phyloP scores from a whole-genome alignment of 1,140 invertebrate species.

The Drosophila tropicalis region DNA sequence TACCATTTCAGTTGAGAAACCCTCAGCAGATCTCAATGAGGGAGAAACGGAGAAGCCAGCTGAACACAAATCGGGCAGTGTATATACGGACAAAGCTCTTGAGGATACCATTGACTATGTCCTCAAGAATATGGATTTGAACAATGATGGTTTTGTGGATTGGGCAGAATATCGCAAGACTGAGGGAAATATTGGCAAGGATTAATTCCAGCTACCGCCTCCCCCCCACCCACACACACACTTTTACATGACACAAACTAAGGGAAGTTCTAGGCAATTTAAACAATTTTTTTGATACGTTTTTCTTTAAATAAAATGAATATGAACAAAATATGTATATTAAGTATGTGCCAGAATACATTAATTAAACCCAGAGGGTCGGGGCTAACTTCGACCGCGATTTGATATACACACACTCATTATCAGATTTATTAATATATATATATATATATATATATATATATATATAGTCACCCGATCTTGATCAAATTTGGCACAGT shows the following conservation, averaged over 20 bases:
- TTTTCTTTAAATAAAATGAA: constrained; percentile 6
- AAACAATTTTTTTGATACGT: constrained; percentile 32
- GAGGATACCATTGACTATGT: constrained; percentile 88
- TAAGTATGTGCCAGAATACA: no score
- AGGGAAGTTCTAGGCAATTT: constrained; percentile 41
- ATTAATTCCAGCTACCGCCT: constrained; percentile 28
- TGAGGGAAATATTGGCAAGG: constrained; percentile 60
- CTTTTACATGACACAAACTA: background rate
- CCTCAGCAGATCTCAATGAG: constrained; percentile 20
- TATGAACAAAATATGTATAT: no score
- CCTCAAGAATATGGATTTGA: constrained; percentile 88
- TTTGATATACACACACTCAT: no score
- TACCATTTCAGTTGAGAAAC: constrained; percentile 56
- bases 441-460: no score
- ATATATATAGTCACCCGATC: no score
- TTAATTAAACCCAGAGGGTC: no score
- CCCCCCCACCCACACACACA: no score
- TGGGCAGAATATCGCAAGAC: constrained; percentile 88
- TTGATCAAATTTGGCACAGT: no score
- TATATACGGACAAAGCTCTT: constrained; percentile 86
- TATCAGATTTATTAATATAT: no score
- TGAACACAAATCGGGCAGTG: constrained; percentile 44
- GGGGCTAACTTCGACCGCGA: no score
- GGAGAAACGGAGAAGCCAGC: constrained; percentile 15
- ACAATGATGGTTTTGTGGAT: constrained; percentile 91